Percentiles rank a stretch among this genome's conserved stretches.
Conservation (phyloP, 2,888 invertebrate species). For the Acanthosepion pharaonis region DNA sequence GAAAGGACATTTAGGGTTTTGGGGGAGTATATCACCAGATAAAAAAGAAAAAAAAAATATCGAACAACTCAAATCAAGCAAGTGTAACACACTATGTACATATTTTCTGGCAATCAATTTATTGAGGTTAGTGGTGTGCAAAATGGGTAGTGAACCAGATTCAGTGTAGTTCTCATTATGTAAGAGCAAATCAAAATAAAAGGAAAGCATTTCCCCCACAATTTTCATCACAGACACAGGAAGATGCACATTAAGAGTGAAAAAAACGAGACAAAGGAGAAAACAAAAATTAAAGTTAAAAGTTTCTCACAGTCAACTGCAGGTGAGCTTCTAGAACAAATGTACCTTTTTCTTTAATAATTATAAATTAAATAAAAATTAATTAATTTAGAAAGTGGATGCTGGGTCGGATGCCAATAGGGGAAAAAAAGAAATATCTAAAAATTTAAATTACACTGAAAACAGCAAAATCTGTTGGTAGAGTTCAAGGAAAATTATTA, state of each 20-base stretch:
- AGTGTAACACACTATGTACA: not conserved
- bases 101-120: not conserved
- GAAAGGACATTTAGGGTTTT: not conserved
- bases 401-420: not conserved
- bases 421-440: not conserved
- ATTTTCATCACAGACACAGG: slow-evolving; percentile 13
- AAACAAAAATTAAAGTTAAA: not conserved
- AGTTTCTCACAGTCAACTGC: not conserved
- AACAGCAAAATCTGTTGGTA: not conserved
- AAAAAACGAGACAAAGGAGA: not conserved
- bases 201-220: not conserved
- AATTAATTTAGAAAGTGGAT: not conserved
- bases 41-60: not conserved
- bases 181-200: not conserved
- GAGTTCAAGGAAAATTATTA: slow-evolving; percentile 6
- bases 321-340: not conserved
- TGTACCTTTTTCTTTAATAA: not conserved
- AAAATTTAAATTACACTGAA: not conserved
- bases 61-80: not conserved
- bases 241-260: not conserved
- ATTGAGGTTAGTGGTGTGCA: not conserved
- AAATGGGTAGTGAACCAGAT: not conserved
- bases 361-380: not conserved
- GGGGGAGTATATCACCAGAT: not conserved
- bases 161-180: not conserved